Evolutionary conservation across 92 coral and sea anemone species (phyloP).

Genomic region (Umimayanthus chanpuru): DNA sequence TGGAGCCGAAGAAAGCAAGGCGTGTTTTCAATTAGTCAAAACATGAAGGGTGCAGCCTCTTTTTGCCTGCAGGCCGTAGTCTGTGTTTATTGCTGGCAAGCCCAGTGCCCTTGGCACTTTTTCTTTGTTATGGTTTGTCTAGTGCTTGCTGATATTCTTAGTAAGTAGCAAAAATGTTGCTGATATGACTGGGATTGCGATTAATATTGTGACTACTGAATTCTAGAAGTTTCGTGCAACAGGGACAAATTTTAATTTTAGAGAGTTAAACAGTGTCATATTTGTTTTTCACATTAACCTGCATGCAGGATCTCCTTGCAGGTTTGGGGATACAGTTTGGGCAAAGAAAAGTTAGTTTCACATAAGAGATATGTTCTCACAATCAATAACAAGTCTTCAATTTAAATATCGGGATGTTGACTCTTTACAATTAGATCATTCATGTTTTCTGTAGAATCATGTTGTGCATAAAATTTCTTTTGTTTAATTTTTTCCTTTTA

Average conservation of each 20-base stretch:
- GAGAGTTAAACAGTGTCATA: background rate
- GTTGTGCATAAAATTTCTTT: no score
- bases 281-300: no score
- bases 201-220: no score
- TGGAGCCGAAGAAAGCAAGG: background rate
- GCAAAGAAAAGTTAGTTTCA: background rate
- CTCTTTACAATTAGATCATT: no score
- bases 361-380: background rate
- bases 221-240: background rate
- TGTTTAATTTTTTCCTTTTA: no score
- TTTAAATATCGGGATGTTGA: no score
- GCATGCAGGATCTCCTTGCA: no score
- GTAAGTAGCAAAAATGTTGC: no score
- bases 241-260: background rate
- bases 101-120: background rate
- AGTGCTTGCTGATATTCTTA: background rate
- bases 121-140: background rate
- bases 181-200: background rate
- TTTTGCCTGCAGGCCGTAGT: background rate
- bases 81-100: background rate
- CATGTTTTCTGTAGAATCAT: no score
- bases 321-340: no score
- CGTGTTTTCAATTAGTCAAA: background rate
- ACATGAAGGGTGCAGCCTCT: background rate
- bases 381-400: background rate